phyloP scores from a whole-genome alignment of 2,888 invertebrate genomes.

The Nephrotoma flavescens region DNA sequence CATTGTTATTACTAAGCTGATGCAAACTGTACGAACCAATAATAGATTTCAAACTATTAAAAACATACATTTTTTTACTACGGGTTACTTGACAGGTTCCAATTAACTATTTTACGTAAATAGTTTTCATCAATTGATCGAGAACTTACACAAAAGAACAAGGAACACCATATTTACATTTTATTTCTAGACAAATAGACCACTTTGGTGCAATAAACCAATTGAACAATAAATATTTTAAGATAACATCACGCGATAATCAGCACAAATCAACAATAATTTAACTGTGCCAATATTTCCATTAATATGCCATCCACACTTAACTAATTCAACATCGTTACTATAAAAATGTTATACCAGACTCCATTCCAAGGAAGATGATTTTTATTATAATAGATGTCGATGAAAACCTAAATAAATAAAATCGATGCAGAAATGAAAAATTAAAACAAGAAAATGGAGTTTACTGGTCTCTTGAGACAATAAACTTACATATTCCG shows the following conservation, averaged over 20 bases:
- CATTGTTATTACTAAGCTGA: no score
- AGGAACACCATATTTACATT: no score
- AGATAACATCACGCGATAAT: not conserved
- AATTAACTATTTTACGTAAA: no score
- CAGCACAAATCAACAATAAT: not conserved
- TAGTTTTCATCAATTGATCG: no score
- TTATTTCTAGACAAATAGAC: not conserved
- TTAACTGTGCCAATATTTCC: not conserved
- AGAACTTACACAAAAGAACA: no score
- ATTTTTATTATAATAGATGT: not conserved
- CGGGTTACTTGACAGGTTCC: no score
- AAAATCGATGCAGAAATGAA: not conserved
- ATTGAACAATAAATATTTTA: not conserved
- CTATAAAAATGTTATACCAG: not conserved
- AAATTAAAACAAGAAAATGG: not conserved
- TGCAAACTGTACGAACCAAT: no score
- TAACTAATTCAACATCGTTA: not conserved
- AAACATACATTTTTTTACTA: no score
- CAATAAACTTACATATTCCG: not conserved
- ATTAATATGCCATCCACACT: not conserved
- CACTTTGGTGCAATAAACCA: not conserved
- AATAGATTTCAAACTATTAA: no score
- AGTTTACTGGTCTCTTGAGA: not conserved
- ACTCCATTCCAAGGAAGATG: not conserved
- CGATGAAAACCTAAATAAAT: not conserved